Evolutionary conservation across 1,140 invertebrate species (phyloP), one percentile per base, ranked within the genome.

Genomic region (Diorhabda carinulata): DNA sequence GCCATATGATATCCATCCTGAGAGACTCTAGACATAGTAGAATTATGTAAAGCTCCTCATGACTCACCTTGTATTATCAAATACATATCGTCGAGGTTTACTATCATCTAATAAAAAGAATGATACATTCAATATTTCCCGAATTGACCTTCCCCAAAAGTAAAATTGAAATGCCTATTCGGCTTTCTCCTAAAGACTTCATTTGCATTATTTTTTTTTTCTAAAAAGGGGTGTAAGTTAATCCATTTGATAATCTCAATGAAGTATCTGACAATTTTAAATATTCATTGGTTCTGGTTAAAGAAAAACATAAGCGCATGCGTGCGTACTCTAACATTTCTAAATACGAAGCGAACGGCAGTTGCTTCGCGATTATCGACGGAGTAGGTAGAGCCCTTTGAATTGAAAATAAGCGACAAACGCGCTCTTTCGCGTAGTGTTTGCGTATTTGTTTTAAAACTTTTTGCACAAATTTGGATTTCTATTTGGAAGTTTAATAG

Each of bases 301-400:
- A 58, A 69, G 64, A 67, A 66, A 60, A 69, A 68, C 64, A 64
- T 72, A 25, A 43, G 68, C 71, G 71, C 71, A 57, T 67, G 71
- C 71, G 71, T 68, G 52, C 44, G 42, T 10, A 58, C 56, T 42
- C 56, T 68, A 47, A 4, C 43, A 72, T 60, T 72, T 70, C 61
- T 64, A 43, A 57, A 58, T 67, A 45, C 57, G n/a, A 7, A 67
- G 52, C 71, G 64, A 61, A 45, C 68, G 62, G 64, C 71, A 72
- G 71, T 72, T 72, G 66, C 67, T 70, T 64, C 71, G 71, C 67
- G 71, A 66, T 69, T 62, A 44, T 47, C 63, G 71, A 52, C 56
- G 64, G 64, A 70, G 59, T 41, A 57, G 63, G 71, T 56, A 61
- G 47, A 52, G 6, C 6, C 6, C n/a, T 52, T 3, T 8, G 47